Percentiles rank a stretch among this genome's conserved stretches.
Evolutionary conservation across 2,888 invertebrate species (phyloP).

Genomic region (Eudemis profundana): DNA sequence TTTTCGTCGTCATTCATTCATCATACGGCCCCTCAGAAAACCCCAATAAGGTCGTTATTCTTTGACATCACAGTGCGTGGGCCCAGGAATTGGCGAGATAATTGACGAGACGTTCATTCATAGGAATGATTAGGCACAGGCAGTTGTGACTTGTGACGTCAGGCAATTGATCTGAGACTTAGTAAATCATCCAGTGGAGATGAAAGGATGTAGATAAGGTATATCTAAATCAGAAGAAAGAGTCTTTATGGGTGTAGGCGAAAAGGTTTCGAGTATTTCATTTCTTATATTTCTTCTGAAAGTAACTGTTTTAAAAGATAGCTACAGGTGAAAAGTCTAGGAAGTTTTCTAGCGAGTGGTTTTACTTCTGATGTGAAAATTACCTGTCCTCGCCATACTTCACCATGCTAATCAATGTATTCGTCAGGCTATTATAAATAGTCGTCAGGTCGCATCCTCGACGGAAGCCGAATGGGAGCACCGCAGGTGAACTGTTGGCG

Average conservation of each 20-base stretch:
- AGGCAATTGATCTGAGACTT: not conserved
- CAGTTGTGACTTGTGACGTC: constrained; percentile 1
- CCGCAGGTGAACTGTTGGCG: constrained; percentile 77
- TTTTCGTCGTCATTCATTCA: constrained; percentile 12
- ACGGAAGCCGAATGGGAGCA: constrained; percentile 72
- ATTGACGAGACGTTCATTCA: constrained; percentile 25
- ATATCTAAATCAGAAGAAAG: not conserved
- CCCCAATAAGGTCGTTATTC: constrained; percentile 24
- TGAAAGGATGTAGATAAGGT: no score
- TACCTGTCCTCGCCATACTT: constrained; percentile 42
- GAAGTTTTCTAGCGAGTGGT: no score
- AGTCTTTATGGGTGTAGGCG: no score
- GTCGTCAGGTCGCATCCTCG: constrained; percentile 69
- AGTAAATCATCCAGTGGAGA: not conserved
- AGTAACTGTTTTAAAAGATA: no score
- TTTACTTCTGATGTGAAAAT: constrained; percentile 26
- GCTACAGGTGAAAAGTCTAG: no score
- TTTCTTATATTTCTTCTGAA: no score
- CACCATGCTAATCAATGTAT: constrained; percentile 49
- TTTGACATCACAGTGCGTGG: constrained; percentile 25
- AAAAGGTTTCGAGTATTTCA: no score
- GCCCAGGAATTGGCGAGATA: constrained; percentile 19
- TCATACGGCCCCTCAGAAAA: not conserved
- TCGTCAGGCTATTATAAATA: constrained; percentile 66
- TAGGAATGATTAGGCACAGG: constrained; percentile 9